phyloP scores from a whole-genome alignment of 1,140 invertebrate species.

The Atopsyche davidsoni region DNA sequence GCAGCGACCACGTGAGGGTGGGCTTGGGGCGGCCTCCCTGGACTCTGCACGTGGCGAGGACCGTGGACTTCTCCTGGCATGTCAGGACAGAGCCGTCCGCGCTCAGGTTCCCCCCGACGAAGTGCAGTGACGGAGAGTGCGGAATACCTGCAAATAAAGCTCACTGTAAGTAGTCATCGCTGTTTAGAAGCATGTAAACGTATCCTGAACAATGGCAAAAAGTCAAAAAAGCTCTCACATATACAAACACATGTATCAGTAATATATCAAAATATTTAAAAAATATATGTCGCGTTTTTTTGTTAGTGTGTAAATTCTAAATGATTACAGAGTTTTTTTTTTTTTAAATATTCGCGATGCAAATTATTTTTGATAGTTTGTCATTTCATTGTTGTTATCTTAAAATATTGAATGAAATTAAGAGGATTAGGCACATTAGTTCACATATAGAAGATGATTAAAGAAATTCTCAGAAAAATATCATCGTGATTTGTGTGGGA shows the following conservation, averaged over 20 bases:
- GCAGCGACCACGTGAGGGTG: slow-evolving; percentile 10
- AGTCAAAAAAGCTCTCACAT: background rate
- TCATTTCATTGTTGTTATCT: too few species aligned
- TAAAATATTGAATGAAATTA: too few species aligned
- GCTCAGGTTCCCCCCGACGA: slow-evolving; percentile 6
- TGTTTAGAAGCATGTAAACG: background rate
- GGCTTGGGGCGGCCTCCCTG: slow-evolving; percentile 22
- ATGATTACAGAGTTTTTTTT: too few species aligned
- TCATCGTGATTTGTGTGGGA: too few species aligned
- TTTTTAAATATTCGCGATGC: too few species aligned
- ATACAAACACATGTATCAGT: background rate
- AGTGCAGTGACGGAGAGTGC: slow-evolving; percentile 9
- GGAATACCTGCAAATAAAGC: slow-evolving; percentile 22
- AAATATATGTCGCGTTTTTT: too few species aligned
- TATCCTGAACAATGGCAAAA: background rate
- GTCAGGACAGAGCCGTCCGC: background rate
- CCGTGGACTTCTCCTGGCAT: slow-evolving; percentile 9
- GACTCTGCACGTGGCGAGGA: slow-evolving; percentile 19
- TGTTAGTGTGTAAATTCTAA: too few species aligned
- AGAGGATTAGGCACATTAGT: too few species aligned
- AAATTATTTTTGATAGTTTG: too few species aligned
- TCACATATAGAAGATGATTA: too few species aligned
- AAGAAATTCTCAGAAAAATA: too few species aligned
- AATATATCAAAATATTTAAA: background rate
- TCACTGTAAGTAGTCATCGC: background rate